Evolutionary conservation across 1,140 invertebrate species (phyloP), one percentile per base, ranked within the genome.

Genomic region (Sinella curviseta): DNA sequence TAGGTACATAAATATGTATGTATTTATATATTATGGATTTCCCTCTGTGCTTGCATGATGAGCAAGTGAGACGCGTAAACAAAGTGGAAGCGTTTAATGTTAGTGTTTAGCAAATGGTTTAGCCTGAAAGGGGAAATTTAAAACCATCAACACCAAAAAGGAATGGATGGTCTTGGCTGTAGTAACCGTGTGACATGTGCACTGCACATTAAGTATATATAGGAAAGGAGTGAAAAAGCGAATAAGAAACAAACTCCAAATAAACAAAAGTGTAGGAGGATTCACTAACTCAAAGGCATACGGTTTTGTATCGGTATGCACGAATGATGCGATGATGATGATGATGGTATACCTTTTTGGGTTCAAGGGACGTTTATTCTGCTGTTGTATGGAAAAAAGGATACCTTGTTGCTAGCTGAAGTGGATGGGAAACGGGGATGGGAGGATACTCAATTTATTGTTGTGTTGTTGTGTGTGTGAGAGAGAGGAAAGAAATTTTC

Each of bases 371-470:
- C 39, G 39, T 48, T 48, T 48, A 12, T 12, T 20, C 14, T 4
- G 24, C 57, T 16, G 3, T 26, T 60, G 57, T 26, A 60, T 8
- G 24, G n/a, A 70, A 24, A 30, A 70, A 14, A 30, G 24, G 26
- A 33, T 31, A 70, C 65, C 65, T 70, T 70, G 65, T 70, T 70
- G 65, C 65, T 70, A 70, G 65, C 65, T 70, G 65, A 70, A 70
- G 65, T 70, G 65, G 30, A 70, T 70, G 39, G 39, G 39, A 48
- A 48, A 48, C 20, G 39, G 39, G 39, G 39, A 48, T 48, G 65
- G 65, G 65, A 70, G 65, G 65, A 70, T 70, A 70, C 31, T 30
- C 1, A 33, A 31, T 12, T 65, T n/a, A 65, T 65, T n/a, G 20
- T 48, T 48, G 39, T 20, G 20, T 20, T 48, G 20, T 20, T 48